Conservation (phyloP, 2,113 vertebrate species). For the Sigmodon hispidus region DNA sequence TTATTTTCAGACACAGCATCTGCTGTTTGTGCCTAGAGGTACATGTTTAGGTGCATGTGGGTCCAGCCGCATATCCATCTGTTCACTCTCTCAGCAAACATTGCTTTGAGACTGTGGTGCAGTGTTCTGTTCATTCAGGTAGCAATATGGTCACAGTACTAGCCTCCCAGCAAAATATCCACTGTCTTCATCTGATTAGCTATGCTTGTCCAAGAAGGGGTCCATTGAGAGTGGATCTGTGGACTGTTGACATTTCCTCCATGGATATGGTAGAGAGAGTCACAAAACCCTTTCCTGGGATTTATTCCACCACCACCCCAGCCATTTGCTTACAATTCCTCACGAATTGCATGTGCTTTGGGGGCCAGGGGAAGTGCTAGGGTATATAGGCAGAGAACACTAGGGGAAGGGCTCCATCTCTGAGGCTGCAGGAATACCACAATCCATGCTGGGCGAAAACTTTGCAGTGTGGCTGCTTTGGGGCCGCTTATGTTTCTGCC, state of each 20-base stretch:
- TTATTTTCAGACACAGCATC: not conserved
- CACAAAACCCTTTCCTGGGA: not conserved
- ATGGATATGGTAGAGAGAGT: not conserved
- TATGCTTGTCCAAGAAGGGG: not conserved
- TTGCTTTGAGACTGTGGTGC: not conserved
- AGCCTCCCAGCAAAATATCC: not conserved
- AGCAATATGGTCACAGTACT: not conserved
- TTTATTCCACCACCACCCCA: not conserved
- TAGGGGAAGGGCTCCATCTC: not conserved
- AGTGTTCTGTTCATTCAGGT: not conserved
- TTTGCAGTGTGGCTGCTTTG: not conserved
- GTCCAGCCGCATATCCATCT: not conserved
- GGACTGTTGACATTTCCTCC: not conserved
- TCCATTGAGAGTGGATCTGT: not conserved
- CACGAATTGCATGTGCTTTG: not conserved
- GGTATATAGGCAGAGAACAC: not conserved
- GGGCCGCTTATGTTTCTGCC: not conserved
- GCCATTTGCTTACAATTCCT: not conserved
- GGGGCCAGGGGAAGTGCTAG: not conserved
- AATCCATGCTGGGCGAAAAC: not conserved
- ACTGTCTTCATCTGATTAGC: not conserved
- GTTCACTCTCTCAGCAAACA: conserved; percentile 2
- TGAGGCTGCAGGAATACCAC: not conserved
- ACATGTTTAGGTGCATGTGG: conserved; percentile 34
- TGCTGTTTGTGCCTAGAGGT: conserved; percentile 54